Conservation (phyloP, 2,113 vertebrate species). For the Zosterops hypoxanthus region DNA sequence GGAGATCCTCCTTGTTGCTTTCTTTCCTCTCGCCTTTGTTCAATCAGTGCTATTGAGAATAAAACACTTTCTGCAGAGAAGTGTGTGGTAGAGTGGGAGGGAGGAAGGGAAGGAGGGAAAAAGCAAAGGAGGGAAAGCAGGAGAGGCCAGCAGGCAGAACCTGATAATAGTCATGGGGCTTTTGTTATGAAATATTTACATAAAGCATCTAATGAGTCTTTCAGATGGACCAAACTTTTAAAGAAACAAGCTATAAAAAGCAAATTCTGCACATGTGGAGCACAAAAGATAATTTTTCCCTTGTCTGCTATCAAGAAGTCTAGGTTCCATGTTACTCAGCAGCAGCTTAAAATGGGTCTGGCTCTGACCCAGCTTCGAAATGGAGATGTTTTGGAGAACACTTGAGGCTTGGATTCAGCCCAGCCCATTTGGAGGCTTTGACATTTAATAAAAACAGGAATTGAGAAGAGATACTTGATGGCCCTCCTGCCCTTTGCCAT, state of each 20-base stretch:
- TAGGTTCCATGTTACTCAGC: constrained; percentile 16
- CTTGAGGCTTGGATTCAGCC: constrained; percentile 51
- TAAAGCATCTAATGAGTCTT: constrained; percentile 11
- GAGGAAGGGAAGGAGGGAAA: not conserved
- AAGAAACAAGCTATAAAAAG: constrained; percentile 31
- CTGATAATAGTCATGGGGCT: not conserved
- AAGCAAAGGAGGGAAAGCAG: not conserved
- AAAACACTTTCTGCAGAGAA: not conserved
- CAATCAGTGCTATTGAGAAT: not conserved
- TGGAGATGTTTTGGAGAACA: constrained; percentile 52
- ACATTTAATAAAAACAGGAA: constrained; percentile 31
- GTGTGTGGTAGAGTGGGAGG: not conserved
- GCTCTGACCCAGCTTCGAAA: constrained; percentile 35
- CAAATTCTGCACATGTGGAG: not conserved
- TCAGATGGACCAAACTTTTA: constrained; percentile 32
- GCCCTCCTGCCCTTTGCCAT: not conserved
- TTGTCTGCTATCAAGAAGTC: constrained; percentile 4
- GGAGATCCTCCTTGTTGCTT: not conserved
- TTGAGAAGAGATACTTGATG: not conserved
- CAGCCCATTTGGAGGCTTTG: constrained; percentile 61
- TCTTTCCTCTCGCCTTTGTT: not conserved
- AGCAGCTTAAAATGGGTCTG: constrained; percentile 22
- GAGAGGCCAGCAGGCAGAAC: not conserved
- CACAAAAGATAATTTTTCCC: constrained; percentile 15
- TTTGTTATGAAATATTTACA: constrained; percentile 41